Evolutionary conservation across 2,888 invertebrate species (phyloP).

Genomic region (Schizaphis graminum): DNA sequence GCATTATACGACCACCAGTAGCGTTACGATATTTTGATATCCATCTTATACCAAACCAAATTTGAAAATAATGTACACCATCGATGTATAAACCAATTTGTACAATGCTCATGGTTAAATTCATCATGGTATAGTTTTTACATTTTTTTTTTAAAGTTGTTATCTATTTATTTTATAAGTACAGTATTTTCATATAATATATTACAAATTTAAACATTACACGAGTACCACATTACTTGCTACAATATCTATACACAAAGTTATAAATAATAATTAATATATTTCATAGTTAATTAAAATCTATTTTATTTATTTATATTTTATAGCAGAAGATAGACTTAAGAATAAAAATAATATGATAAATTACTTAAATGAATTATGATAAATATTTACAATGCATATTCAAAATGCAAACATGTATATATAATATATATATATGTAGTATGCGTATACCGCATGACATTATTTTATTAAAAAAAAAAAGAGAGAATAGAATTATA

Average conservation of each 20-base stretch:
- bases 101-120: not conserved
- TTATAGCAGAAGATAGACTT: not conserved
- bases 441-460: not conserved
- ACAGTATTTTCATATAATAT: not conserved
- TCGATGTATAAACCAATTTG: no score
- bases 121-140: not conserved
- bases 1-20: not conserved
- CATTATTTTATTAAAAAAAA: not conserved
- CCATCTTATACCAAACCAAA: not conserved
- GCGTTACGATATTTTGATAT: not conserved
- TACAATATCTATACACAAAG: not conserved
- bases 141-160: not conserved
- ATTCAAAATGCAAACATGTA: not conserved
- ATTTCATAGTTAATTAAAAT: not conserved
- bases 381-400: not conserved
- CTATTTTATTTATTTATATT: not conserved
- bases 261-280: not conserved
- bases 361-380: not conserved
- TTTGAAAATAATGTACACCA: not conserved
- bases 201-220: not conserved
- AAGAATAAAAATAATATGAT: not conserved
- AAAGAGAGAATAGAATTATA: not conserved
- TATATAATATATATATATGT: not conserved
- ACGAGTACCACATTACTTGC: not conserved
- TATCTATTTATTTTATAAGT: not conserved